These are phyloP conservation scores for Zosterops hypoxanthus DNA, from an alignment of 2,113 vertebrate species.

Conservation along the genomic window DNA sequence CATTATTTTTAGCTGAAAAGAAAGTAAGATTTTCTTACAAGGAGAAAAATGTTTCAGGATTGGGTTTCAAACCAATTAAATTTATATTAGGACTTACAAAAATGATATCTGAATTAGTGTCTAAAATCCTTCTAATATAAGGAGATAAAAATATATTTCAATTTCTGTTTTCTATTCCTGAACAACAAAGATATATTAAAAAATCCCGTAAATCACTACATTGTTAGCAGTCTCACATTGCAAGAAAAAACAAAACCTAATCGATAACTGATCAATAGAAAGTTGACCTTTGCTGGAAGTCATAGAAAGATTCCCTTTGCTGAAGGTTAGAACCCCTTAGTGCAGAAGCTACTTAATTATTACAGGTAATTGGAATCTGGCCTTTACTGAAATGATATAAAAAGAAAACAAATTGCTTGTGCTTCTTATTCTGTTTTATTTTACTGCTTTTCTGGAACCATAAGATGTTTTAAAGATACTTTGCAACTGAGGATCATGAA, in stretches of 20 bases:
- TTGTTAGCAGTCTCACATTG: not conserved
- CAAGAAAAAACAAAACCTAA: not conserved
- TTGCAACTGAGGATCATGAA: not conserved
- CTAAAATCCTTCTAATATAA: not conserved
- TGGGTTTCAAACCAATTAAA: not conserved
- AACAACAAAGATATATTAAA: not conserved
- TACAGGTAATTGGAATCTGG: not conserved
- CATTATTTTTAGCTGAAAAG: not conserved
- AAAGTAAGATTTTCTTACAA: not conserved
- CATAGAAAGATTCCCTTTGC: not conserved
- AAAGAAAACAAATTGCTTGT: accelerated
- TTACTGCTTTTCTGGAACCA: not conserved
- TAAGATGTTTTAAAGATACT: not conserved
- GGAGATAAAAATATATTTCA: not conserved
- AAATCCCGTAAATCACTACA: not conserved
- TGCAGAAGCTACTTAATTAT: conserved; percentile 18
- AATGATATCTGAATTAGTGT: not conserved
- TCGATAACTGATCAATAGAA: conserved; percentile 10
- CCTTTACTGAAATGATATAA: not conserved
- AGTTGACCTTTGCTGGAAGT: not conserved
- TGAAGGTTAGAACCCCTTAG: not conserved
- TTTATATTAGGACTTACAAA: not conserved
- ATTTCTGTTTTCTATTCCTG: not conserved
- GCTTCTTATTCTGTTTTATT: not conserved
- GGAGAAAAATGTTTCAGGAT: not conserved